These are phyloP conservation scores for Heliconius charithonia DNA, from an alignment of 2,888 invertebrate species.

Conservation along the genomic window DNA sequence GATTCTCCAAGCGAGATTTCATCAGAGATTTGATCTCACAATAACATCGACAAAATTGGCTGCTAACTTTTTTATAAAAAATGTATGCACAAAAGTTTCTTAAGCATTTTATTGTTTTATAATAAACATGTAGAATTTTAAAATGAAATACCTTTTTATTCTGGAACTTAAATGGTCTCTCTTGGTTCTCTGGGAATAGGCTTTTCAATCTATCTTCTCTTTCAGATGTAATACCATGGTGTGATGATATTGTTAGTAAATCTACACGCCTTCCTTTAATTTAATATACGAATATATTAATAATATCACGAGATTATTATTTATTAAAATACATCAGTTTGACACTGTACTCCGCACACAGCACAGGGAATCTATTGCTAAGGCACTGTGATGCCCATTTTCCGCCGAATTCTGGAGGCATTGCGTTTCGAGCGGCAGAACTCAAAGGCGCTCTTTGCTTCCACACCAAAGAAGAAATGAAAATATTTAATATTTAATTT, in stretches of 20 bases:
- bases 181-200: slow-evolving; percentile 88
- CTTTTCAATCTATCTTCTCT: slow-evolving; percentile 88
- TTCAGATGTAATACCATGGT: slow-evolving; percentile 88
- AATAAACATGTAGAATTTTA: not conserved
- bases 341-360: not conserved
- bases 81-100: too few relatives aligned
- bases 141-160: slow-evolving; percentile 87
- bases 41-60: too few relatives aligned
- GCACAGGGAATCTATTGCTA: not conserved
- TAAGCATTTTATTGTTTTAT: not conserved
- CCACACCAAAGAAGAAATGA: not conserved
- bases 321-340: not conserved
- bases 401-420: too few relatives aligned
- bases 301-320: not conserved
- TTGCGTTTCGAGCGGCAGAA: not conserved
- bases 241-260: slow-evolving; percentile 91
- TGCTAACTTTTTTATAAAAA: too few relatives aligned
- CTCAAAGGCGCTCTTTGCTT: not conserved
- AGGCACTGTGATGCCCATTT: too few relatives aligned
- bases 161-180: slow-evolving; percentile 89
- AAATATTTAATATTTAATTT: not conserved
- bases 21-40: too few relatives aligned
- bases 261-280: slow-evolving; percentile 86
- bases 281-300: not conserved
- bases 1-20: too few relatives aligned